Conservation (phyloP, 1,140 invertebrate genomes). For the Sarcophaga peregrina region DNA sequence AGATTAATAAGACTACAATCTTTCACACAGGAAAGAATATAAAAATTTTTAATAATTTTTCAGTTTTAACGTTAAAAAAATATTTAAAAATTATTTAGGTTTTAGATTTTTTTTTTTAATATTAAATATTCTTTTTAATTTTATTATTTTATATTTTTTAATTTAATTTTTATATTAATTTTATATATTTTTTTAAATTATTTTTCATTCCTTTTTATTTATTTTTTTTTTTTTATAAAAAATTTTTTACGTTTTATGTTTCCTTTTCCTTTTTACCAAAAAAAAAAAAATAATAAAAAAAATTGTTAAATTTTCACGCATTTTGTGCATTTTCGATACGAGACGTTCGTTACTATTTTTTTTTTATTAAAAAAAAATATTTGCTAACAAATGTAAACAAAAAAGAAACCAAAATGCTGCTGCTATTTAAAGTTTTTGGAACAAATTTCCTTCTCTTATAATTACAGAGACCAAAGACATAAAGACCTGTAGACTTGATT, state of each 20-base stretch:
- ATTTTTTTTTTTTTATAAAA: neutral
- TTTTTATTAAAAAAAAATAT: too few relatives aligned
- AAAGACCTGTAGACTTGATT: too few relatives aligned
- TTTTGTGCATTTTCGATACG: conserved; percentile 42
- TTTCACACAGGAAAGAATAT: too few relatives aligned
- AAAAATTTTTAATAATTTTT: too few relatives aligned
- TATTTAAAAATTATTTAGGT: conserved; percentile 15
- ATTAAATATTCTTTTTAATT: too few relatives aligned
- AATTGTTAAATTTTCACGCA: conserved; percentile 39
- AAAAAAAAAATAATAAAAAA: too few relatives aligned
- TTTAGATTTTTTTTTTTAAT: conserved; percentile 17
- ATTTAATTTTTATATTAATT: neutral
- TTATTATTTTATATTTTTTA: conserved; percentile 12
- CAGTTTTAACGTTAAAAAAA: too few relatives aligned
- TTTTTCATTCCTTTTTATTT: neutral
- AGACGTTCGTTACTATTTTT: neutral
- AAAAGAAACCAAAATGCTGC: too few relatives aligned
- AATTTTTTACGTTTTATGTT: neutral
- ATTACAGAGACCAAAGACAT: too few relatives aligned
- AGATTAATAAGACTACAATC: neutral
- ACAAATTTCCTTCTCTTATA: too few relatives aligned
- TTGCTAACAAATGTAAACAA: too few relatives aligned
- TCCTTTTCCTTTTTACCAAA: neutral
- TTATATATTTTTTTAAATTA: neutral
- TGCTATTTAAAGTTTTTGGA: too few relatives aligned